phyloP scores from a whole-genome alignment of 2,888 invertebrate species.

The Scaptomyza flava region DNA sequence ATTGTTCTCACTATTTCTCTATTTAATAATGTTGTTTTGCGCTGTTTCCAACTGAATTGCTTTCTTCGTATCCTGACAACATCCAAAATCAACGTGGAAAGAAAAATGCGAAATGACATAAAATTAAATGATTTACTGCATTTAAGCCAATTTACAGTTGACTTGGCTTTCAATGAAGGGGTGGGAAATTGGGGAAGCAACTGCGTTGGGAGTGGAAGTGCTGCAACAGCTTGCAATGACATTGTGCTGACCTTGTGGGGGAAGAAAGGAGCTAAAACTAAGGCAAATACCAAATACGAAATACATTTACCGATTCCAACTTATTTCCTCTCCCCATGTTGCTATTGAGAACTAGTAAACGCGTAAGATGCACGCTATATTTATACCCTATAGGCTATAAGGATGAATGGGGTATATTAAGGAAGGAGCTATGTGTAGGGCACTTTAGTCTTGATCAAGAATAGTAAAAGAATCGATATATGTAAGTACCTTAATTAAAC shows the following conservation, averaged over 20 bases:
- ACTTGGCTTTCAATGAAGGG: constrained; percentile 47
- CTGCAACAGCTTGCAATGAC: constrained; percentile 65
- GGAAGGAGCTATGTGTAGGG: not conserved
- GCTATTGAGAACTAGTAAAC: constrained; percentile 50
- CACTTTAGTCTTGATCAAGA: not conserved
- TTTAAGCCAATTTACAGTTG: constrained; percentile 77
- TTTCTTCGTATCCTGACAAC: not conserved
- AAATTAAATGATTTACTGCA: constrained; percentile 62
- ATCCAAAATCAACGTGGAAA: constrained; percentile 35
- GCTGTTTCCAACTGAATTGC: constrained; percentile 1
- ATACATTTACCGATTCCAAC: constrained; percentile 44
- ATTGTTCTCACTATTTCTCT: not conserved
- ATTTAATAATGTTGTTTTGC: not conserved
- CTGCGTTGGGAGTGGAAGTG: constrained; percentile 18
- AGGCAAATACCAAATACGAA: constrained; percentile 40
- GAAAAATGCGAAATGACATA: constrained; percentile 39
- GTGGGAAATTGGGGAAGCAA: not conserved
- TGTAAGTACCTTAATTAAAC: too few species aligned
- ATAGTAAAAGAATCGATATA: not conserved
- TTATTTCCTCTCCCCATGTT: constrained; percentile 38
- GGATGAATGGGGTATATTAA: not conserved
- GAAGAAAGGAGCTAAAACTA: constrained; percentile 33
- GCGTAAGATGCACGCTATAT: constrained; percentile 59
- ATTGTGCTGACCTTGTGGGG: constrained; percentile 66
- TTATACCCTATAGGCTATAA: constrained; percentile 16